A percentile compares a stretch with the other conserved stretches of the same genome.
Conservation (phyloP, 2,113 vertebrate genomes). For the Trachemys scripta region DNA sequence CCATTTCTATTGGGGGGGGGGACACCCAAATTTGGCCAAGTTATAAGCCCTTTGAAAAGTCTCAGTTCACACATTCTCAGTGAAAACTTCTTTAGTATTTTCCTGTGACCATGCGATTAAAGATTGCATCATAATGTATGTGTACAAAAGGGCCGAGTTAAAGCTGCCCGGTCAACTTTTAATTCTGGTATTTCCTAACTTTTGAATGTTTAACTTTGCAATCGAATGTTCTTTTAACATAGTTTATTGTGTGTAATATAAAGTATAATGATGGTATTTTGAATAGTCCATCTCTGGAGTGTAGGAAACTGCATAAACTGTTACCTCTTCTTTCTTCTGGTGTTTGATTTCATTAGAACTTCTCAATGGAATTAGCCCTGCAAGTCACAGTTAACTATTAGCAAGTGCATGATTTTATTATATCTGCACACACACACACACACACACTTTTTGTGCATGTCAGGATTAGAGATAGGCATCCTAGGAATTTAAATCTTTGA, state of each 20-base stretch:
- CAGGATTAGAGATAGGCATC: slow-evolving; percentile 16
- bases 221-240: background rate
- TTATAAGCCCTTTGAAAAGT: background rate
- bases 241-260: background rate
- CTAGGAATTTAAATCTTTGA: slow-evolving; percentile 40
- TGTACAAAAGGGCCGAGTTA: background rate
- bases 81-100: background rate
- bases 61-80: background rate
- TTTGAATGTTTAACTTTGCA: background rate
- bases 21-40: background rate
- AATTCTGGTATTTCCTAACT: background rate
- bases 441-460: background rate
- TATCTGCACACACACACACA: background rate
- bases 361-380: background rate
- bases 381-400: background rate
- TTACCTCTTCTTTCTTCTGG: background rate
- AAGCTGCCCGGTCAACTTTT: background rate
- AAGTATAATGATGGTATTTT: background rate
- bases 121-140: background rate
- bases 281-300: accelerated
- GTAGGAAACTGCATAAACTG: background rate
- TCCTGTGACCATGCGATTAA: background rate
- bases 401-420: background rate
- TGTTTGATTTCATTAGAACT: background rate
- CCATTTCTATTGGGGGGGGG: background rate